Evolutionary conservation across 1,140 invertebrate genomes (phyloP).

Genomic region (Prorops nasuta): DNA sequence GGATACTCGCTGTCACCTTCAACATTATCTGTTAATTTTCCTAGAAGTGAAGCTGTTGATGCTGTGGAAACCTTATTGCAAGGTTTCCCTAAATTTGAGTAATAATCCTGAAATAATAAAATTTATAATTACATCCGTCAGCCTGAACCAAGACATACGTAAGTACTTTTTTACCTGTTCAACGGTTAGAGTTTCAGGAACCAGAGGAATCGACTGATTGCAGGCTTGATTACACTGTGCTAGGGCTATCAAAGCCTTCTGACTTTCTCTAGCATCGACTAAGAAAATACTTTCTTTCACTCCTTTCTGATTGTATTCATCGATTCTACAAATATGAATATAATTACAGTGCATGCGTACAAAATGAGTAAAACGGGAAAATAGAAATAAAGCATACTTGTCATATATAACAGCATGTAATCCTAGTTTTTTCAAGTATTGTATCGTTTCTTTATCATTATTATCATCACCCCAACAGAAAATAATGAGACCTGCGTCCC

Average conservation of each 20-base stretch:
- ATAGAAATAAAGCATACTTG: slow-evolving; percentile 59
- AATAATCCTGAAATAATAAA: slow-evolving; percentile 35
- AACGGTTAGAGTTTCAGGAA: slow-evolving; percentile 22
- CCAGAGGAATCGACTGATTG: slow-evolving; percentile 27
- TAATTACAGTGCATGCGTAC: background rate
- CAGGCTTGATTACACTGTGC: slow-evolving; percentile 48
- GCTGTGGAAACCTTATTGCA: slow-evolving; percentile 36
- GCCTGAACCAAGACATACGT: background rate
- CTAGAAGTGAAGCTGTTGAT: slow-evolving; percentile 51
- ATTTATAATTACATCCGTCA: no score
- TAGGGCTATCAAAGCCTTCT: slow-evolving; percentile 63
- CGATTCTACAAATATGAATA: slow-evolving; percentile 58
- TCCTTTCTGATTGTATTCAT: slow-evolving; percentile 75
- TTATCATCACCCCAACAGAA: slow-evolving; percentile 98
- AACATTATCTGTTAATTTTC: slow-evolving; percentile 28
- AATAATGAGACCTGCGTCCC: slow-evolving; percentile 76
- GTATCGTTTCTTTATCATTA: slow-evolving; percentile 84
- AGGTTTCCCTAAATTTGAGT: slow-evolving; percentile 45
- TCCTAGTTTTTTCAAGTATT: slow-evolving; percentile 80
- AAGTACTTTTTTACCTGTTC: slow-evolving; percentile 25
- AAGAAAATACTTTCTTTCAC: slow-evolving; percentile 83
- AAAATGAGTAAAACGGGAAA: background rate
- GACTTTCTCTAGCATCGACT: slow-evolving; percentile 73
- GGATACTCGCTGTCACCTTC: slow-evolving; percentile 29
- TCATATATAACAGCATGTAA: slow-evolving; percentile 94